These are phyloP conservation scores for Synanceia verrucosa DNA, from an alignment of 2,797 vertebrate species.

Conservation along the genomic window DNA sequence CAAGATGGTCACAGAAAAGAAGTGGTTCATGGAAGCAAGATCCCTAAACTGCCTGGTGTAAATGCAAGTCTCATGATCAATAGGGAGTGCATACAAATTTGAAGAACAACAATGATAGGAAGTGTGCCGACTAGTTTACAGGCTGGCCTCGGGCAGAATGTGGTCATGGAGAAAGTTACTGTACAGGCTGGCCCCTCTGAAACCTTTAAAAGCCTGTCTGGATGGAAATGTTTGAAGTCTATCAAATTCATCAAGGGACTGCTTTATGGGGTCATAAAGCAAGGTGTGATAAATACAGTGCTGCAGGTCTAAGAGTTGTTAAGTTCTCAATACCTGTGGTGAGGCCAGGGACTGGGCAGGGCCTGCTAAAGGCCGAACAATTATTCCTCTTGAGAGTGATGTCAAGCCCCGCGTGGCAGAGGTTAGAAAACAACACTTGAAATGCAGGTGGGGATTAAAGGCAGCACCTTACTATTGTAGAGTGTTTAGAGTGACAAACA, in stretches of 20 bases:
- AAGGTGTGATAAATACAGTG: conserved; percentile 73
- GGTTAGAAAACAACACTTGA: conserved; percentile 29
- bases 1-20: background rate
- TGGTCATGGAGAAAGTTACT: conserved; percentile 55
- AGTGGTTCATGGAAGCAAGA: background rate
- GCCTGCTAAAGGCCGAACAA: conserved; percentile 45
- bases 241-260: conserved; percentile 78
- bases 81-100: conserved; percentile 21
- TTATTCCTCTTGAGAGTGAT: conserved; percentile 52
- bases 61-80: conserved; percentile 13
- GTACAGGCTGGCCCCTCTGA: conserved; percentile 59
- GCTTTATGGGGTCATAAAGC: conserved; percentile 76
- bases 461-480: conserved; percentile 11
- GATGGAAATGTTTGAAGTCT: conserved; percentile 80
- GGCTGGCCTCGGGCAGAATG: conserved; percentile 44
- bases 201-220: conserved; percentile 59
- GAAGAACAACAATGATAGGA: conserved; percentile 43
- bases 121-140: conserved; percentile 46
- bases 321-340: conserved; percentile 52
- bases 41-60: background rate
- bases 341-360: conserved; percentile 27
- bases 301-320: conserved; percentile 67
- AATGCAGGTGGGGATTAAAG: conserved; percentile 33
- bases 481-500: conserved; percentile 5
- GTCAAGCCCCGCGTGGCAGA: conserved; percentile 25